Evolutionary conservation across 2,888 invertebrate genomes (phyloP).

Genomic region (Ochropleura plecta): DNA sequence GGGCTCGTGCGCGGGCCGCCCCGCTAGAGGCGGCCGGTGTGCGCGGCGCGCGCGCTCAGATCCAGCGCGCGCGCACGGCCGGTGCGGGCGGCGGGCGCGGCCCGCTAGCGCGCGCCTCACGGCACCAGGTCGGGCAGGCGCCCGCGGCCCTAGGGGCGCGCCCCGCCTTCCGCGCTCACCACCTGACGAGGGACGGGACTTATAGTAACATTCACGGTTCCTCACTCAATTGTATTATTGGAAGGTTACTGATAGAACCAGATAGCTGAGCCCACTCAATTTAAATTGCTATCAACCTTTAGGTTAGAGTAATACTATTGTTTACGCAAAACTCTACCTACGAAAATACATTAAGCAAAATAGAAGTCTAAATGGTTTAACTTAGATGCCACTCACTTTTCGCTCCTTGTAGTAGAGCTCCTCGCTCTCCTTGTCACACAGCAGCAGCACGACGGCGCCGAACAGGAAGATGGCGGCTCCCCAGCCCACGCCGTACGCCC

Average conservation of each 20-base stretch:
- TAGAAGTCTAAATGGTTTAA: neutral
- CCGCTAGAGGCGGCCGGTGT: conserved; percentile 25
- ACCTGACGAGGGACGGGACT: conserved; percentile 68
- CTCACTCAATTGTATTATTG: neutral
- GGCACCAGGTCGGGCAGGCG: conserved; percentile 91
- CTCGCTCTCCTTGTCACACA: conserved; percentile 99
- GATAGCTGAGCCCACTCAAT: neutral
- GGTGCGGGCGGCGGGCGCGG: conserved; percentile 57
- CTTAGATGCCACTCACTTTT: conserved; percentile 92
- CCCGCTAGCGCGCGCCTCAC: conserved; percentile 83
- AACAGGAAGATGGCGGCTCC: conserved; percentile 98
- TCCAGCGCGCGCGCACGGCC: conserved; percentile 72
- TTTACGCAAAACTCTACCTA: neutral
- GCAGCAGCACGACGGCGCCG: conserved; percentile 97
- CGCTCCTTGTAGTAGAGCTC: conserved; percentile 99
- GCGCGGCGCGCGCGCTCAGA: conserved; percentile 69
- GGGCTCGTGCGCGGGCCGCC: conserved; percentile 51
- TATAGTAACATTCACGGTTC: neutral
- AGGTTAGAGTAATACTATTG: neutral
- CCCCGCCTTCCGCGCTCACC: conserved; percentile 83
- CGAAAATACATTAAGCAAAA: conserved; percentile 1
- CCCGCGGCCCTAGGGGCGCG: conserved; percentile 90
- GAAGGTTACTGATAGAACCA: neutral
- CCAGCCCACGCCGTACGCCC: conserved; percentile 99
- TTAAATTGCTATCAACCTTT: neutral